Conservation (phyloP, 2,797 vertebrate species). For the Siniperca obscura region DNA sequence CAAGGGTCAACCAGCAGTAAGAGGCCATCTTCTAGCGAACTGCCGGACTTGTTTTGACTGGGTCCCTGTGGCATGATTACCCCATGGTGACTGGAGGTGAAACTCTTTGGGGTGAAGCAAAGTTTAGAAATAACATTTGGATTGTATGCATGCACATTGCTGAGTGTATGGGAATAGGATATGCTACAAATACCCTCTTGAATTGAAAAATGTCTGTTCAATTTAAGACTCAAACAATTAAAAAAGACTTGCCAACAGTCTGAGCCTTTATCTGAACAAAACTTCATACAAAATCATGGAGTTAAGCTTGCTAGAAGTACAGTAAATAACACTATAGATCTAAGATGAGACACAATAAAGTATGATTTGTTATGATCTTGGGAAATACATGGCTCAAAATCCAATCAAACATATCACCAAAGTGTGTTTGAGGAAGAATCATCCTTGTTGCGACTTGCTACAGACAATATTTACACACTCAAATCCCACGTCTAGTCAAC, state of each 20-base stretch:
- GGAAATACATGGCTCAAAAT: conserved; percentile 82
- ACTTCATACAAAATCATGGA: conserved; percentile 72
- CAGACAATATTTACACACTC: conserved; percentile 85
- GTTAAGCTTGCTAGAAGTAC: conserved; percentile 71
- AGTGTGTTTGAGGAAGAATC: conserved; percentile 83
- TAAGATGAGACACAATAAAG: conserved; percentile 78
- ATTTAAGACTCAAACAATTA: conserved; percentile 70
- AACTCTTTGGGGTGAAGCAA: conserved; percentile 71
- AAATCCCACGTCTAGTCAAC: conserved; percentile 83
- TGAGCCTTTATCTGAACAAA: conserved; percentile 72
- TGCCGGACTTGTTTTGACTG: conserved; percentile 80
- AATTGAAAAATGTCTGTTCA: conserved; percentile 50
- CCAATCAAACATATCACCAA: conserved; percentile 84
- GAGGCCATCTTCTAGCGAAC: conserved; percentile 78
- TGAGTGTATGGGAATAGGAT: conserved; percentile 16
- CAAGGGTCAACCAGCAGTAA: conserved; percentile 78
- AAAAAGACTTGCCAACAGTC: conserved; percentile 61
- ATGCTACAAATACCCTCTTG: conserved; percentile 57
- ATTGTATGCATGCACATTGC: conserved; percentile 44
- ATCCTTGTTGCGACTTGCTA: conserved; percentile 79
- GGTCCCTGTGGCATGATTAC: conserved; percentile 78
- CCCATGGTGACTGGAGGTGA: conserved; percentile 70
- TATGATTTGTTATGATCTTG: conserved; percentile 82
- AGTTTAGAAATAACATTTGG: conserved; percentile 73
- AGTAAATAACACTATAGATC: conserved; percentile 79